phyloP scores from a whole-genome alignment of 2,113 vertebrate genomes.

The Pelusios castaneus region DNA sequence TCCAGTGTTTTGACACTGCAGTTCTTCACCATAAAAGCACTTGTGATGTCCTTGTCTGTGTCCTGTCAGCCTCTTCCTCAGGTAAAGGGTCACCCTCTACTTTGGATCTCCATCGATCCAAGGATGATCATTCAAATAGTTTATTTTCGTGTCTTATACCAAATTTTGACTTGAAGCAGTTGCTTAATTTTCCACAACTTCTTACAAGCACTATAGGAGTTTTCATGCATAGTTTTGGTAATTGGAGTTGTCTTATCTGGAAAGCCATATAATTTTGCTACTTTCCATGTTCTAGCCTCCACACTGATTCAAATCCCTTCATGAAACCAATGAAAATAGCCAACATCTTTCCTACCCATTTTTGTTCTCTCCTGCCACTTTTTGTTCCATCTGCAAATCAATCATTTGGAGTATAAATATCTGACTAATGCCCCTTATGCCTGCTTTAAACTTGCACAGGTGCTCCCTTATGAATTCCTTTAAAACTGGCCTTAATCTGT shows the following conservation, averaged over 20 bases:
- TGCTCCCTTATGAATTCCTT: not conserved
- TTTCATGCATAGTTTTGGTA: not conserved
- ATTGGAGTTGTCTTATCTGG: not conserved
- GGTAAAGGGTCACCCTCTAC: not conserved
- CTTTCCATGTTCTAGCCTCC: not conserved
- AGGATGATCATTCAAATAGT: not conserved
- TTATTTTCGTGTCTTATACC: not conserved
- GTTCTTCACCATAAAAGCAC: not conserved
- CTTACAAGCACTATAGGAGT: not conserved
- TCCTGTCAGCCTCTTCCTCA: not conserved
- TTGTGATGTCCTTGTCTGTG: not conserved
- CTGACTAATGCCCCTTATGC: not conserved
- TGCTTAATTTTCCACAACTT: not conserved
- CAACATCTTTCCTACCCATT: not conserved
- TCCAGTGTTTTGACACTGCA: not conserved
- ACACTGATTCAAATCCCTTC: no score
- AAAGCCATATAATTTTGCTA: not conserved
- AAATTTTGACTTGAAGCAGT: not conserved
- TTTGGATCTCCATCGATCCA: not conserved
- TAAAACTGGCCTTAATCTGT: not conserved
- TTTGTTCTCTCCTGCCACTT: not conserved
- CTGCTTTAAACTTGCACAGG: not conserved
- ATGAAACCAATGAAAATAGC: not conserved
- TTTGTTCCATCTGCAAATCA: not conserved
- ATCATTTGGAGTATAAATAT: not conserved